Evolutionary conservation across 2,113 vertebrate genomes (phyloP).

Genomic region (Girardinichthys multiradiatus): DNA sequence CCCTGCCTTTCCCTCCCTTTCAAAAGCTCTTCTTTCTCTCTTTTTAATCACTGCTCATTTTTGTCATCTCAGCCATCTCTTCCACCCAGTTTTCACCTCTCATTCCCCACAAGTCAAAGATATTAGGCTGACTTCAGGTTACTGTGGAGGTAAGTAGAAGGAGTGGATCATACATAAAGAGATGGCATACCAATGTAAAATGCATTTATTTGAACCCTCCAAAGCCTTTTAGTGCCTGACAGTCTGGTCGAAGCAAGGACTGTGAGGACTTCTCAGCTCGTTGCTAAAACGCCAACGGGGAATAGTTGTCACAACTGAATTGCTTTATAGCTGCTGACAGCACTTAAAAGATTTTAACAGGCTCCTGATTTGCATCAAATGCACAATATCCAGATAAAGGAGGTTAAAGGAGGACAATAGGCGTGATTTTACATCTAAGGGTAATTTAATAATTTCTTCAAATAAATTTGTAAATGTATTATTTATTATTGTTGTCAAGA

Average conservation of each 20-base stretch:
- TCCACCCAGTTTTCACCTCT: constrained; percentile 5
- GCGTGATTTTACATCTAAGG: background rate
- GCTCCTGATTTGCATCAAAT: constrained; percentile 29
- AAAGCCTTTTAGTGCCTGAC: constrained; percentile 35
- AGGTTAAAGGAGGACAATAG: too few species aligned
- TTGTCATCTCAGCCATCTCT: constrained; percentile 13
- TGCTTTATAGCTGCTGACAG: constrained; percentile 34
- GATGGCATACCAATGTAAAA: constrained; percentile 7
- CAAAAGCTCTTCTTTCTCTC: constrained; percentile 11
- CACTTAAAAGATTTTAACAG: constrained; percentile 15
- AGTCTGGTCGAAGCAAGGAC: constrained; percentile 2
- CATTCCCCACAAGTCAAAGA: constrained; percentile 10
- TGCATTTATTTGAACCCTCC: constrained; percentile 28
- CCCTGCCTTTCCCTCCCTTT: constrained; percentile 24
- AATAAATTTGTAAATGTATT: background rate
- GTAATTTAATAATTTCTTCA: background rate
- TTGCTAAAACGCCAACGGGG: constrained; percentile 46
- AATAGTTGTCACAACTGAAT: constrained; percentile 19
- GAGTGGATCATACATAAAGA: constrained; percentile 18
- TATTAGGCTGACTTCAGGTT: constrained; percentile 24
- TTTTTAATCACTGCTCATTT: constrained; percentile 20
- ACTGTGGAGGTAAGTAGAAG: constrained; percentile 21
- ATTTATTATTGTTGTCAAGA: background rate
- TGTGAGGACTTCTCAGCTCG: constrained; percentile 30
- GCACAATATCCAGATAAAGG: background rate